phyloP scores from a whole-genome alignment of 2,113 vertebrate species.

The Lanius ludovicianus region DNA sequence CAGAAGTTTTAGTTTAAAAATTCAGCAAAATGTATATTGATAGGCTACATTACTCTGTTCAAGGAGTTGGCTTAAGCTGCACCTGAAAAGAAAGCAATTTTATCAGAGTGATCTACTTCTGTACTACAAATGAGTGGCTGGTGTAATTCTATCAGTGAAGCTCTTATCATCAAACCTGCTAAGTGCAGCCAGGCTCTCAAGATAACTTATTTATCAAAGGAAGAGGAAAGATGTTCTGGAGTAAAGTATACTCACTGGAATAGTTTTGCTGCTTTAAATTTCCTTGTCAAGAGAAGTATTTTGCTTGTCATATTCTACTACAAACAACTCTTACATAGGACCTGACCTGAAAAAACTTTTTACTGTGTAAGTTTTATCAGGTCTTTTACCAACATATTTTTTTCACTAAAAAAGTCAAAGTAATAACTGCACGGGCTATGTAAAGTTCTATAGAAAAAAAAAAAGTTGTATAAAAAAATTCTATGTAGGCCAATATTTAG shows the following conservation, averaged over 20 bases:
- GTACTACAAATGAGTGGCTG: neutral
- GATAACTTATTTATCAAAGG: slow-evolving; percentile 22
- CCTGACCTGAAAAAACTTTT: neutral
- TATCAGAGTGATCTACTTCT: neutral
- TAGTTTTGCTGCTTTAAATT: neutral
- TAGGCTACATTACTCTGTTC: neutral
- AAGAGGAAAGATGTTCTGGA: neutral
- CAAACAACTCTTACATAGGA: neutral
- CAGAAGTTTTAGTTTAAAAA: neutral
- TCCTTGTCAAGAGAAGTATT: neutral
- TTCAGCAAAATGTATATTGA: neutral
- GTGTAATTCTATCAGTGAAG: slow-evolving; percentile 15
- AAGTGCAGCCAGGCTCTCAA: slow-evolving; percentile 1
- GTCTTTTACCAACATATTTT: rapidly evolving
- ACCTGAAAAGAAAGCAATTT: slow-evolving; percentile 5
- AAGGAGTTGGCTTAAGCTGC: neutral
- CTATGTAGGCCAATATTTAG: neutral
- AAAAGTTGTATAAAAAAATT: neutral
- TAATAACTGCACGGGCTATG: neutral
- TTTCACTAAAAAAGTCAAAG: neutral
- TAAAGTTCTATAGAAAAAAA: neutral
- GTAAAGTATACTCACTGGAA: neutral
- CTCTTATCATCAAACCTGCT: slow-evolving; percentile 31
- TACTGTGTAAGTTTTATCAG: neutral
- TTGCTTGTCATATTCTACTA: neutral